These are phyloP conservation scores for Drosophila mettleri DNA, from an alignment of 2,888 invertebrate genomes.

Conservation along the genomic window DNA sequence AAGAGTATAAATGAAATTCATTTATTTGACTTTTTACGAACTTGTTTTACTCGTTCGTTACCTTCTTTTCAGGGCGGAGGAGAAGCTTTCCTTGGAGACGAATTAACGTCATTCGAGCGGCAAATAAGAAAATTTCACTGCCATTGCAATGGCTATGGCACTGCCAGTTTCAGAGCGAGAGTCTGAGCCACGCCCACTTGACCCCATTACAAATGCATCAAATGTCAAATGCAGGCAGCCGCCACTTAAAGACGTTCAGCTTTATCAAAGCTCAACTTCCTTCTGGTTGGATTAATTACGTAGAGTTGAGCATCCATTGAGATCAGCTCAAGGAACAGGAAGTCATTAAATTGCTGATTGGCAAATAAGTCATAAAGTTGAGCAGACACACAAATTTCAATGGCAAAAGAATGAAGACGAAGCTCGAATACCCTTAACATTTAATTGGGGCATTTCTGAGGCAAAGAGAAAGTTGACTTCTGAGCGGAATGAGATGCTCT, in stretches of 20 bases:
- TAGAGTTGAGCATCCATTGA: conserved; percentile 23
- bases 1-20: conserved; percentile 70
- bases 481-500: neutral
- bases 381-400: conserved; percentile 1
- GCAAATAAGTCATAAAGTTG: conserved; percentile 58
- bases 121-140: conserved; percentile 72
- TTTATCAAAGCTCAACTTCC: conserved; percentile 14
- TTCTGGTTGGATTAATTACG: conserved; percentile 39
- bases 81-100: conserved; percentile 43
- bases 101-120: conserved; percentile 69
- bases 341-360: conserved; percentile 56
- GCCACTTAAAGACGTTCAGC: conserved; percentile 23
- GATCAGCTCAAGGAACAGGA: conserved; percentile 30
- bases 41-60: conserved; percentile 38
- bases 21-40: conserved; percentile 62
- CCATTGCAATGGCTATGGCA: conserved; percentile 18
- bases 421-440: neutral
- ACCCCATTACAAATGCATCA: conserved; percentile 43
- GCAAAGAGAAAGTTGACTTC: neutral
- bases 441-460: too few species aligned
- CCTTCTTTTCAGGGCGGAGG: neutral
- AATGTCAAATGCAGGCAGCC: conserved; percentile 16
- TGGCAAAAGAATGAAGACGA: neutral
- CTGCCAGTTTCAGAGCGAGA: neutral
- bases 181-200: conserved; percentile 23